A percentile compares a stretch with the other conserved stretches of the same genome.
These are phyloP conservation scores for Eulemur rubriventer DNA, from an alignment of 2,797 vertebrate genomes.

Conservation along the genomic window DNA sequence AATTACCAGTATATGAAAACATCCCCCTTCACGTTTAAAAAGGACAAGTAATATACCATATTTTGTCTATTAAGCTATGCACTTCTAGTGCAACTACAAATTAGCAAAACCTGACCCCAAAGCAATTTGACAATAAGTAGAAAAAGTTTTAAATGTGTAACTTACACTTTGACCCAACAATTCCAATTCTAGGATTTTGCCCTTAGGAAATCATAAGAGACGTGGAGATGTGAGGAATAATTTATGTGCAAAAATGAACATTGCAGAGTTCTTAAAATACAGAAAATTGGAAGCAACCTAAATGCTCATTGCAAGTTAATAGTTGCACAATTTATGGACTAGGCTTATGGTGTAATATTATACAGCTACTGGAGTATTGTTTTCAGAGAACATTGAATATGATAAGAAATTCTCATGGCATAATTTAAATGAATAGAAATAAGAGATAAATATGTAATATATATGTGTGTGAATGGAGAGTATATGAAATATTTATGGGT, in stretches of 20 bases:
- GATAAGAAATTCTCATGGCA: not conserved
- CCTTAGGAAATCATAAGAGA: not conserved
- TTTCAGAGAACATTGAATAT: not conserved
- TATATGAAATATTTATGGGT: not conserved
- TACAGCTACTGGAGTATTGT: not conserved
- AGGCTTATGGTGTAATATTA: not conserved
- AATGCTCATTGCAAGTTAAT: not conserved
- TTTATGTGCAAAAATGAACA: not conserved
- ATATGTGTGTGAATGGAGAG: not conserved
- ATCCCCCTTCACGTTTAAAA: not conserved
- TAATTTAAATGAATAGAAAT: constrained; percentile 50
- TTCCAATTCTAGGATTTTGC: not conserved
- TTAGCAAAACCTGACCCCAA: not conserved
- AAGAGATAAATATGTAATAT: constrained; percentile 20
- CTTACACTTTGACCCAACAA: not conserved
- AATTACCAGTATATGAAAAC: not conserved
- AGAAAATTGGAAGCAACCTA: constrained; percentile 9
- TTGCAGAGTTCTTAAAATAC: not conserved
- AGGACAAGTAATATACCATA: not conserved
- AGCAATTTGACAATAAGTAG: not conserved
- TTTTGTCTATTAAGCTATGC: not conserved
- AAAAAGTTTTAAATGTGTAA: not conserved
- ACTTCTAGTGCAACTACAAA: not conserved
- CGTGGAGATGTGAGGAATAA: not conserved
- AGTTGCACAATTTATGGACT: constrained; percentile 15